Evolutionary conservation across 2,113 vertebrate genomes (phyloP), one percentile per base, ranked within the genome.

Genomic region (Crypturellus undulatus): DNA sequence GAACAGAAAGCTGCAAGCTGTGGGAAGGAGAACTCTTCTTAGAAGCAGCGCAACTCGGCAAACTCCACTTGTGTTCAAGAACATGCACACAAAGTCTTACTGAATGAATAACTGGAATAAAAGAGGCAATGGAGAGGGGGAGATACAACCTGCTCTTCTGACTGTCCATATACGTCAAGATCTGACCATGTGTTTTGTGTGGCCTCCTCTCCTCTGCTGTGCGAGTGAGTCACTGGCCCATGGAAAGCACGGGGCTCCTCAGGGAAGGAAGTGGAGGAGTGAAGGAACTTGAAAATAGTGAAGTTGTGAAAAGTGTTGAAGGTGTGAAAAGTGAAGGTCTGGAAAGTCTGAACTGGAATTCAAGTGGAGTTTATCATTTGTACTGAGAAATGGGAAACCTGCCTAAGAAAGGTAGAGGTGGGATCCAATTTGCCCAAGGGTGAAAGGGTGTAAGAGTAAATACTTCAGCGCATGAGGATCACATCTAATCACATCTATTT

Each of bases 401-500:
- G 59, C 70, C 47, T 49, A 8, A 40, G 15, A 42, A 25, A 42
- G 25, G 30, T n/a, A 52, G 64, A 43, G 34, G 34, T 17, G 16
- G 3, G 3, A 28, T 20, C 18, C 42, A 28, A 0, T 21, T 4
- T 47, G 9, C 16, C 16, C 2, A 11, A 34, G 18, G 26, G 15
- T 43, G 15, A 82, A n/a, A 22, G 25, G 6, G 2, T 10, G n/a
- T 17, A 14, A 32, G 8, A 9, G 20, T 8, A 9, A 45, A 59
- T 69, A 14, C 0, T 2, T 6, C 1, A 0, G 28, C 8, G 10
- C 15, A 20, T 13, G 30, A 36, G 11, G 26, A 30, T 56, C 47
- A 19, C 21, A 5, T 3, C 0, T 20, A 17, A 30, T 7, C 16
- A 8, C 2, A 0, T 0, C 28, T 25, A 17, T 4, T 25, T 4